These are phyloP conservation scores for Jordanella pulchra DNA, from an alignment of 2,797 vertebrate genomes.

Conservation along the genomic window DNA sequence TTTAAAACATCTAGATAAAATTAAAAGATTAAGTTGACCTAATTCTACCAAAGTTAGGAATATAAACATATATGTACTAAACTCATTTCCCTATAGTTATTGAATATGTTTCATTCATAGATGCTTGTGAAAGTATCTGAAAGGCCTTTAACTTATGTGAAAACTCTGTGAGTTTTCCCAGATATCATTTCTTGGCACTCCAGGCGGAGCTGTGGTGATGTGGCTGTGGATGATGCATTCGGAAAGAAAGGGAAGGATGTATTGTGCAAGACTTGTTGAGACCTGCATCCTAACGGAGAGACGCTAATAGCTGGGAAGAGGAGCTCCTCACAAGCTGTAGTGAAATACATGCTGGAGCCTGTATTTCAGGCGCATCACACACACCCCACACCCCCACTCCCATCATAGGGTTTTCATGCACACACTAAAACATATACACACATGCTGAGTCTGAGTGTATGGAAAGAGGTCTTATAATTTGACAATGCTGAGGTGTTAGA, in stretches of 20 bases:
- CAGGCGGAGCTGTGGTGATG: slow-evolving; percentile 47
- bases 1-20: not conserved
- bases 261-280: slow-evolving; percentile 76
- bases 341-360: slow-evolving; percentile 66
- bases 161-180: slow-evolving; percentile 25
- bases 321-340: slow-evolving; percentile 72
- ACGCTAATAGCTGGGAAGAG: slow-evolving; percentile 79
- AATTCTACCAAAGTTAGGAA: not conserved
- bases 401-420: slow-evolving; percentile 31
- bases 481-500: slow-evolving; percentile 76
- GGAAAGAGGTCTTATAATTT: slow-evolving; percentile 68
- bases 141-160: slow-evolving; percentile 5
- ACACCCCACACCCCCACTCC: slow-evolving; percentile 27
- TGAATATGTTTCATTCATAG: not conserved
- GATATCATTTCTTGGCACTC: slow-evolving; percentile 14
- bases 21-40: not conserved
- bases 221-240: slow-evolving; percentile 70
- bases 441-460: slow-evolving; percentile 27
- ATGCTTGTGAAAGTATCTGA: not conserved
- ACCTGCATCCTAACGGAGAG: slow-evolving; percentile 74
- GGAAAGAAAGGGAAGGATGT: slow-evolving; percentile 60
- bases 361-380: slow-evolving; percentile 48
- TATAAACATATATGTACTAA: not conserved
- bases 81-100: not conserved
- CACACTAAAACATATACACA: slow-evolving; percentile 24